phyloP scores from a whole-genome alignment of 2,888 invertebrate genomes.

The Spialia ferax region DNA sequence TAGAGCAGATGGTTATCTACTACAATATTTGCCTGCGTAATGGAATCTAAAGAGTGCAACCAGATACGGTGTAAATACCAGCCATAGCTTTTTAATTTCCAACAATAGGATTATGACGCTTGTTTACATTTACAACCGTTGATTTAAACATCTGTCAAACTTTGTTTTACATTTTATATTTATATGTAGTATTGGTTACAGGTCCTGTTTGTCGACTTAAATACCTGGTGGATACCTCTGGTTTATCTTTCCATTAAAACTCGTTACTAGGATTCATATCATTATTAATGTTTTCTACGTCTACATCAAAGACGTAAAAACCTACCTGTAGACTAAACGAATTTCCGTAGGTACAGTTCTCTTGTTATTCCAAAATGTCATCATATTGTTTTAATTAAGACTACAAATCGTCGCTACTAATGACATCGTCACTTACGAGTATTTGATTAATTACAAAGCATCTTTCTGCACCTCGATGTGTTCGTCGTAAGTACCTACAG shows the following conservation, averaged over 20 bases:
- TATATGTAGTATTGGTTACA: not conserved
- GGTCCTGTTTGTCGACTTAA: not conserved
- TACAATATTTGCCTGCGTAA: slow-evolving; percentile 47
- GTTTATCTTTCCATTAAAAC: too few relatives aligned
- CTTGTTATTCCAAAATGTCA: too few relatives aligned
- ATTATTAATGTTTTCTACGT: too few relatives aligned
- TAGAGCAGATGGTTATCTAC: slow-evolving; percentile 41
- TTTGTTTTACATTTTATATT: slow-evolving; percentile 9
- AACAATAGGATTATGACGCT: slow-evolving; percentile 27
- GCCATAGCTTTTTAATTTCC: slow-evolving; percentile 24
- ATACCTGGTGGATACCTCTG: too few relatives aligned
- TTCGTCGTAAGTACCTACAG: not conserved
- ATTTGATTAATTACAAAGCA: not conserved
- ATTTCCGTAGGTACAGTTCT: too few relatives aligned
- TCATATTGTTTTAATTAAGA: too few relatives aligned
- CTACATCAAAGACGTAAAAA: too few relatives aligned
- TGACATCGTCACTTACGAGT: too few relatives aligned
- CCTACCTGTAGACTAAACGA: too few relatives aligned
- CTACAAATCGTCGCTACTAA: too few relatives aligned
- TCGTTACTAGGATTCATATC: too few relatives aligned
- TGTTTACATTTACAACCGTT: slow-evolving; percentile 23
- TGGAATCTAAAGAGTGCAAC: slow-evolving; percentile 45
- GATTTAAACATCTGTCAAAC: slow-evolving; percentile 30
- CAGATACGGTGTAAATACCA: slow-evolving; percentile 31
- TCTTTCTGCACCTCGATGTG: not conserved